Base-by-base conservation (phyloP, 1,140 invertebrate genomes). In the Dendroctonus ponderosae region DNA sequence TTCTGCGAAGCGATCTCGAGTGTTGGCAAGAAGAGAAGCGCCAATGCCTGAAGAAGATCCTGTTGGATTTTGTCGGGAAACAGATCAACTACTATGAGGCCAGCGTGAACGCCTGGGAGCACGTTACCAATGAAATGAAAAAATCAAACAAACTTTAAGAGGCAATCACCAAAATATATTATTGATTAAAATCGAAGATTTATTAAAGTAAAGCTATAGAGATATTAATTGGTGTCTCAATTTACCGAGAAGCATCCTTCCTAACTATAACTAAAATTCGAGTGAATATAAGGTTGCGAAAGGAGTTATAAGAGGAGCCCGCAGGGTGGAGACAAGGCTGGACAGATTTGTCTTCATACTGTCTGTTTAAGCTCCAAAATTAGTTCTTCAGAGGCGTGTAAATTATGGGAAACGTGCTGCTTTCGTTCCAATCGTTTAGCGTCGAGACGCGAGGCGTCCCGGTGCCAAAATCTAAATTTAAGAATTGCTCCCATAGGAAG, bases 21-120 rank as follows among this genome's bases (percentile, higher is more conserved):
- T 79, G 88, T 60, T 91, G 89, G 89, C 85, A 89, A 67, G 74
- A 81, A 12, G 87, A 88, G 64, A 91, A 90, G 75, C 84, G 85
- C 66, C 78, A 80, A 9, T 87, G 89, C 76, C 75, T 91, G 37
- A 89, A 88, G 72, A 84, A 83, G 65, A 83, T 90, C 69, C 80
- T 91, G 5, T 76, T 86, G 3, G 77, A 82, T 68, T 84, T 89
- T 80, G 86, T 87, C 11, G 86, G 88, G 69, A 82, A 85, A 75
- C 87, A 91, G 74, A 88, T 90, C 44, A 77, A 82, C 52, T 87
- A 85, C 74, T 89, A 89, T 79, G 83, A 89, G 73, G 82, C 87
- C 72, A 85, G 81, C 73, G 84, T 87, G 69, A 79, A 79, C 57
- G 81, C 84, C 7, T 89, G 86, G 86, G 86, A 88, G 57, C 63